These are phyloP conservation scores for Urophycis tenuis DNA, from an alignment of 2,797 vertebrate species.

Conservation along the genomic window DNA sequence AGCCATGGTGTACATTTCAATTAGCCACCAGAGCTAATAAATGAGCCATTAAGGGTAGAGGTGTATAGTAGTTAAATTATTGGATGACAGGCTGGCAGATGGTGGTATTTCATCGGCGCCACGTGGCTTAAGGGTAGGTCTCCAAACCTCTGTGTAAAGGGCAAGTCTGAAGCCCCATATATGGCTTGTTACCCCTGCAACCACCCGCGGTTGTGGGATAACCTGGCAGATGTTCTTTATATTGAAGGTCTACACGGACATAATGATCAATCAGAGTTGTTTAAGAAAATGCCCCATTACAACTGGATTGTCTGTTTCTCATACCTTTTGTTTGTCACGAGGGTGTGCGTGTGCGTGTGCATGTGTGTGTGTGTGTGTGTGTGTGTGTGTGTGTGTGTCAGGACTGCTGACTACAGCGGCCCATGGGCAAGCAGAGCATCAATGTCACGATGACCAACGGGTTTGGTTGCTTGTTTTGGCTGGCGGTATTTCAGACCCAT, in stretches of 20 bases:
- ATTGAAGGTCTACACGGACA: neutral
- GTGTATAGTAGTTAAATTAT: slow-evolving; percentile 41
- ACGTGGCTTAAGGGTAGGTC: neutral
- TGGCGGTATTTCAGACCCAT: no score
- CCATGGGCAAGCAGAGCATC: no score
- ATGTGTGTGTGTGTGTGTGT: no score
- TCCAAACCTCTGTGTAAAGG: slow-evolving; percentile 9
- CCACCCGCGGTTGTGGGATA: neutral
- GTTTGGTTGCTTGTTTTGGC: no score
- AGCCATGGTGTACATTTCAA: slow-evolving; percentile 45
- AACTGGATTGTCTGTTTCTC: no score
- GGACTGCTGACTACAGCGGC: no score
- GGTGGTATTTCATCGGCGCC: slow-evolving; percentile 20
- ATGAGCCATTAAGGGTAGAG: slow-evolving; percentile 45
- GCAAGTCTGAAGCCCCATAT: slow-evolving; percentile 22
- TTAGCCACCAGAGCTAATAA: slow-evolving; percentile 41
- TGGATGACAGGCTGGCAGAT: slow-evolving; percentile 27
- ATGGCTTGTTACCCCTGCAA: slow-evolving; percentile 1
- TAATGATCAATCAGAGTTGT: no score
- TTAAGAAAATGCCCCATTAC: no score
- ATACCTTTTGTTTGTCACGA: no score
- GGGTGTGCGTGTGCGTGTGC: no score
- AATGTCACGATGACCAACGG: no score
- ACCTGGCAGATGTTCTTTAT: neutral
- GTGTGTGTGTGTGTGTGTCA: no score